phyloP scores from a whole-genome alignment of 2,113 vertebrate genomes.

The Delphinapterus leucas region DNA sequence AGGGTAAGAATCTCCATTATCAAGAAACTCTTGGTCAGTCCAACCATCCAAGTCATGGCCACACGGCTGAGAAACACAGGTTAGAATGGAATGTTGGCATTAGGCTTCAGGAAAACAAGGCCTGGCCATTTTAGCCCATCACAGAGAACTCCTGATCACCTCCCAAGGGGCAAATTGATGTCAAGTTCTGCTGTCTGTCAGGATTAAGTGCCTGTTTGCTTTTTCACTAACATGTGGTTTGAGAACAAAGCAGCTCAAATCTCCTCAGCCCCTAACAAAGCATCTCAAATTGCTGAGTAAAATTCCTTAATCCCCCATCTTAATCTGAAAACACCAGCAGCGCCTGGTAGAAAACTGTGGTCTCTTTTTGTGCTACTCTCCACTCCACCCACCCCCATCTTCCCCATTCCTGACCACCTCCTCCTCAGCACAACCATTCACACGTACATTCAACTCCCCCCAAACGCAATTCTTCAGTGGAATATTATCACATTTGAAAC shows the following conservation, averaged over 20 bases:
- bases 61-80: slow-evolving; percentile 62
- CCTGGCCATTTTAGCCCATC: slow-evolving; percentile 70
- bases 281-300: slow-evolving; percentile 89
- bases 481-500: slow-evolving; percentile 59
- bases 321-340: slow-evolving; percentile 86
- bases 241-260: slow-evolving; percentile 90
- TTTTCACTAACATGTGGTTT: slow-evolving; percentile 87
- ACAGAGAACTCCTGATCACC: slow-evolving; percentile 80
- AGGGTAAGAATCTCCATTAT: neutral
- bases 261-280: slow-evolving; percentile 86
- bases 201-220: slow-evolving; percentile 94
- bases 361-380: slow-evolving; percentile 68
- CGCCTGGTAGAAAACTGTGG: slow-evolving; percentile 67
- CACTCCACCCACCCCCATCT: neutral
- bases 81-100: slow-evolving; percentile 76
- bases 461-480: slow-evolving; percentile 41
- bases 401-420: slow-evolving; percentile 24
- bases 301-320: slow-evolving; percentile 88
- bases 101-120: slow-evolving; percentile 59
- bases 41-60: slow-evolving; percentile 41
- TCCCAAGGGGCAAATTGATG: slow-evolving; percentile 90
- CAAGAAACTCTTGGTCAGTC: slow-evolving; percentile 34
- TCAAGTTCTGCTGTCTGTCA: slow-evolving; percentile 91
- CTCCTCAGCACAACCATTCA: slow-evolving; percentile 22
- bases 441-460: slow-evolving; percentile 4